A percentile compares a stretch with the other conserved stretches of the same genome.
Evolutionary conservation across 2,888 invertebrate genomes (phyloP).

Genomic region (Tanaodytes sp.): DNA sequence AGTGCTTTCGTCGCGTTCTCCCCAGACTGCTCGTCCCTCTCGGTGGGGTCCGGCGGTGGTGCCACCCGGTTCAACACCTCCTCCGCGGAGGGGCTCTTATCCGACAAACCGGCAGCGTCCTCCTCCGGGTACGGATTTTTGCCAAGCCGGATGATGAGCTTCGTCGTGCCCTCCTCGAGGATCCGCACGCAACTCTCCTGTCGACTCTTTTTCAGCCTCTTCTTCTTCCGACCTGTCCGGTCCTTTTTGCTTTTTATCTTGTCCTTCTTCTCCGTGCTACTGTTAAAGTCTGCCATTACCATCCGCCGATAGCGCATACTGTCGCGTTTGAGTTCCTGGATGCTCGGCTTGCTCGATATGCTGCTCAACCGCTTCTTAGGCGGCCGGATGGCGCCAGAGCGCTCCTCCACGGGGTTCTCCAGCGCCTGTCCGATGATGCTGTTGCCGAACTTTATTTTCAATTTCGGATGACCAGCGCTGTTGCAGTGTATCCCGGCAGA

Average conservation of each 20-base stretch:
- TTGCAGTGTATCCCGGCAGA: constrained; percentile 74
- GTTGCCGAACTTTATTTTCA: constrained; percentile 85
- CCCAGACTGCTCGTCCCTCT: constrained; percentile 28
- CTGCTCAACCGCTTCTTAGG: constrained; percentile 86
- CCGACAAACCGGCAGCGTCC: constrained; percentile 3
- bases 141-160: constrained; percentile 84
- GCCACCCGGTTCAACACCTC: constrained; percentile 57
- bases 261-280: constrained; percentile 76
- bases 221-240: constrained; percentile 76
- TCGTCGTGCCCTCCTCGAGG: constrained; percentile 78
- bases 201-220: constrained; percentile 65
- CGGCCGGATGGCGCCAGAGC: constrained; percentile 75
- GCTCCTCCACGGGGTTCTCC: constrained; percentile 70
- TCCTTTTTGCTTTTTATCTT: constrained; percentile 73
- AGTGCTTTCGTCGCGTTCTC: background rate
- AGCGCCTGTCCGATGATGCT: constrained; percentile 76
- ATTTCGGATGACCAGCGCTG: constrained; percentile 74
- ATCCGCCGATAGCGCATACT: constrained; percentile 89
- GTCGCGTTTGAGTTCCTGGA: constrained; percentile 87
- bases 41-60: constrained; percentile 56
- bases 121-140: constrained; percentile 53
- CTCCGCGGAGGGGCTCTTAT: constrained; percentile 12
- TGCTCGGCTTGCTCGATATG: constrained; percentile 75
- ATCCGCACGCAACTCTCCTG: constrained; percentile 75
- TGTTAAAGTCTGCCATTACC: constrained; percentile 89